Evolutionary conservation across 2,797 vertebrate species (phyloP).

Genomic region (Gouania willdenowi): DNA sequence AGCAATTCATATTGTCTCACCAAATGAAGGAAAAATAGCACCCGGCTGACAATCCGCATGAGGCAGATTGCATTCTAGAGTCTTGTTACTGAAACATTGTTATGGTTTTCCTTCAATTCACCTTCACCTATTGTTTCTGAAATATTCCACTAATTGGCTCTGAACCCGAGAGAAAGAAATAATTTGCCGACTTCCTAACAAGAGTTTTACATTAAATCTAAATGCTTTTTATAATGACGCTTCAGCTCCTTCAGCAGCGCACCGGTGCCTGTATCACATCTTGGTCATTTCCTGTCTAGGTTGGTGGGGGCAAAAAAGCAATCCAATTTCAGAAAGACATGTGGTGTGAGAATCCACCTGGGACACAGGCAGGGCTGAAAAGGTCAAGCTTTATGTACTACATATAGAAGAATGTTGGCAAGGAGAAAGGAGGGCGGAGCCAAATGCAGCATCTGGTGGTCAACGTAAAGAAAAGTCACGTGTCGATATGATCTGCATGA

Average conservation of each 20-base stretch:
- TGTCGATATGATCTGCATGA: too few relatives aligned
- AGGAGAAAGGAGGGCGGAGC: conserved; percentile 10
- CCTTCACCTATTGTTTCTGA: conserved; percentile 1
- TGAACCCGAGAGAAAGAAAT: conserved; percentile 1
- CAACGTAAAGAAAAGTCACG: background rate
- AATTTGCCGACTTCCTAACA: conserved; percentile 1
- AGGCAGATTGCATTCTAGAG: too few relatives aligned
- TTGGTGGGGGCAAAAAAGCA: conserved; percentile 33
- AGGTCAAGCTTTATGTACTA: conserved; percentile 49
- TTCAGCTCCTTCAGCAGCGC: conserved; percentile 17
- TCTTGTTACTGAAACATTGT: too few relatives aligned
- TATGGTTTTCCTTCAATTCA: too few relatives aligned
- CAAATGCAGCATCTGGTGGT: conserved; percentile 12
- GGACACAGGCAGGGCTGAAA: conserved; percentile 37
- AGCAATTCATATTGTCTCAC: too few relatives aligned
- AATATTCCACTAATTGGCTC: conserved; percentile 18
- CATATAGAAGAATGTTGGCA: conserved; percentile 28
- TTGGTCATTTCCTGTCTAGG: conserved; percentile 30
- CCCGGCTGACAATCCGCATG: too few relatives aligned
- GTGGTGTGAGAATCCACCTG: conserved; percentile 48
- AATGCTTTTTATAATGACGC: conserved; percentile 19
- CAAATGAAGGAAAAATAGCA: background rate
- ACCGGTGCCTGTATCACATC: conserved; percentile 36
- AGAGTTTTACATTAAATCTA: conserved; percentile 6
- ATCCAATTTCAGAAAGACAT: conserved; percentile 56